Percentiles rank a stretch among this genome's conserved stretches.
Conservation (phyloP, 1,140 invertebrate genomes). For the Neelides sp. region DNA sequence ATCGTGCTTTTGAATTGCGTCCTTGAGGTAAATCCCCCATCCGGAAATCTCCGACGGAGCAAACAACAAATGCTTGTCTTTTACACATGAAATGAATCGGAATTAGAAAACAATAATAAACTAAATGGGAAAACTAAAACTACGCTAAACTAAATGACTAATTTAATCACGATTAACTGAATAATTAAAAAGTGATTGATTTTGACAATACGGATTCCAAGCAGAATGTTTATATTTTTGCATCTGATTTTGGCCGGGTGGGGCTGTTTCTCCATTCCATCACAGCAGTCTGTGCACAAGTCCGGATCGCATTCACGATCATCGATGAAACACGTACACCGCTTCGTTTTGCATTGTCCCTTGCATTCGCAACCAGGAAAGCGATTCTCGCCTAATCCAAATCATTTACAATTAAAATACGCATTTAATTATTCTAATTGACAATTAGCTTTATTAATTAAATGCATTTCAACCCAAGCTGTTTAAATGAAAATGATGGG, state of each 20-base stretch:
- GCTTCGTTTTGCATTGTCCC: constrained; percentile 46
- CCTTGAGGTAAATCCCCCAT: constrained; percentile 47
- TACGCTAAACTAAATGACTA: neutral
- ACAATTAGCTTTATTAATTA: too few relatives aligned
- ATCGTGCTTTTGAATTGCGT: constrained; percentile 45
- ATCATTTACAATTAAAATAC: neutral
- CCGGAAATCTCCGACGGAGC: constrained; percentile 48
- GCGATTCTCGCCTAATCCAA: constrained; percentile 38
- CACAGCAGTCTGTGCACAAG: constrained; percentile 46
- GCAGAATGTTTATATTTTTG: constrained; percentile 46
- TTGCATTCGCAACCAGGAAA: constrained; percentile 49
- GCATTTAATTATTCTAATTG: too few relatives aligned
- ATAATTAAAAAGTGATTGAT: too few relatives aligned
- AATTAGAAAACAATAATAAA: neutral
- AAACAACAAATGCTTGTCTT: constrained; percentile 41
- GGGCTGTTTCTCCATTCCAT: constrained; percentile 11
- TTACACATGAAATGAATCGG: neutral
- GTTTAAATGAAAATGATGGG: neutral
- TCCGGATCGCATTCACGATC: constrained; percentile 53
- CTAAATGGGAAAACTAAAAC: neutral
- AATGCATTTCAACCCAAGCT: too few relatives aligned
- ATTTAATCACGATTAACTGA: neutral
- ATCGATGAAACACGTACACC: constrained; percentile 50
- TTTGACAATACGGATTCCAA: constrained; percentile 38
- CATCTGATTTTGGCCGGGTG: constrained; percentile 33